phyloP scores from a whole-genome alignment of 2,797 vertebrate genomes.

The Parambassis ranga region DNA sequence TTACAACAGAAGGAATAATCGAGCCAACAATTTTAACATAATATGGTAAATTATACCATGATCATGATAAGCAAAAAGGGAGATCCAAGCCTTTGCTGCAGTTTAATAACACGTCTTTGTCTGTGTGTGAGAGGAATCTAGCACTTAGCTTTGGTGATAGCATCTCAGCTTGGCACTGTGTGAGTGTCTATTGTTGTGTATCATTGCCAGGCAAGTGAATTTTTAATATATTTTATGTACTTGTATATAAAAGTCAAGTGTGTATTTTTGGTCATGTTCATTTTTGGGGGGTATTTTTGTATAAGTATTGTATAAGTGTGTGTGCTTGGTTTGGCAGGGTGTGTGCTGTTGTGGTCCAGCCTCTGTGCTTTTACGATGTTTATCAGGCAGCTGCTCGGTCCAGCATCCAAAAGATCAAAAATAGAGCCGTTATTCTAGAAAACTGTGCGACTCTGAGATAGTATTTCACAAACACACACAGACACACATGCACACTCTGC shows the following conservation, averaged over 20 bases:
- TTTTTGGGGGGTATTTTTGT: not conserved
- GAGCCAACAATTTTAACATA: constrained; percentile 25
- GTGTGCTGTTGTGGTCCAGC: constrained; percentile 49
- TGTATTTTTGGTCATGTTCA: constrained; percentile 1
- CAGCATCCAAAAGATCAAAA: constrained; percentile 48
- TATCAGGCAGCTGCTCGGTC: constrained; percentile 61
- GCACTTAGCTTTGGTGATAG: constrained; percentile 44
- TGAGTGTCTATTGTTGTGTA: not conserved
- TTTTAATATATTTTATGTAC: constrained; percentile 4
- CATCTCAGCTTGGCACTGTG: constrained; percentile 45
- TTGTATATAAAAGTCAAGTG: constrained; percentile 4
- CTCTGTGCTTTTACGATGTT: constrained; percentile 54
- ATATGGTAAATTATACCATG: constrained; percentile 31
- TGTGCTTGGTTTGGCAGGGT: constrained; percentile 52
- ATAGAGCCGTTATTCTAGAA: constrained; percentile 49
- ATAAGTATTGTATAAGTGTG: constrained; percentile 8
- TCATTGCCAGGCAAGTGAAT: constrained; percentile 2
- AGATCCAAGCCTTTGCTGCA: constrained; percentile 8
- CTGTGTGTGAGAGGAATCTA: constrained; percentile 25
- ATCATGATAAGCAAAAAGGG: constrained; percentile 34
- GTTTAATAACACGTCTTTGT: constrained; percentile 53
- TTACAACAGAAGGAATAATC: constrained; percentile 1
- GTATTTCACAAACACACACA: constrained; percentile 10
- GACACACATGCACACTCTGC: not conserved
- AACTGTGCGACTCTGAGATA: constrained; percentile 38